These are phyloP conservation scores for Melopsittacus undulatus DNA, from an alignment of 2,797 vertebrate species.

Conservation along the genomic window DNA sequence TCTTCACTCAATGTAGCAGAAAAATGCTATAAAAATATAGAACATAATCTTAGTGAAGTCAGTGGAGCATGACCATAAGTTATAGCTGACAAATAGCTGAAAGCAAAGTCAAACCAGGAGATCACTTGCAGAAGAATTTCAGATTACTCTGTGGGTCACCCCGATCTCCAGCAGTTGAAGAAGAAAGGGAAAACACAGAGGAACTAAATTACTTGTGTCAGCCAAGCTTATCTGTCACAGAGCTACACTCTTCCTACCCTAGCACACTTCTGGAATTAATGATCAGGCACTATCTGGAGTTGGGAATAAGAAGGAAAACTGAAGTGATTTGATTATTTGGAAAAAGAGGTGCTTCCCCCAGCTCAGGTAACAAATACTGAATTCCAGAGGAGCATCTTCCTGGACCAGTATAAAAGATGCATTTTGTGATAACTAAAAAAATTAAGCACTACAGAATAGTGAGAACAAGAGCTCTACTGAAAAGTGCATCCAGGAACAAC, in stretches of 20 bases:
- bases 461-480: not conserved
- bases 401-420: not conserved
- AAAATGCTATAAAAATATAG: not conserved
- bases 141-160: slow-evolving; percentile 11
- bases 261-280: not conserved
- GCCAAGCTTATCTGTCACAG: slow-evolving; percentile 27
- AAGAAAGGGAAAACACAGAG: not conserved
- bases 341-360: not conserved
- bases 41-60: not conserved
- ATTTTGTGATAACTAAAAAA: not conserved
- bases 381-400: not conserved
- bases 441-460: not conserved
- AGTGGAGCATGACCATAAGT: not conserved
- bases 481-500: not conserved
- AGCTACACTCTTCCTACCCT: not conserved
- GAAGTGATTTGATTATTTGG: not conserved
- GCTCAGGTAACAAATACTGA: not conserved
- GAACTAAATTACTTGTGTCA: slow-evolving; percentile 32
- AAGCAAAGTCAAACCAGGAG: not conserved
- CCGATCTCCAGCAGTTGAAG: not conserved
- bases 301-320: not conserved
- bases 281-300: not conserved
- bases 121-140: slow-evolving; percentile 1
- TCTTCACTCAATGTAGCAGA: not conserved
- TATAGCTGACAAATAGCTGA: not conserved